Evolutionary conservation across 1,140 invertebrate species (phyloP).

Genomic region (Orius laevigatus): DNA sequence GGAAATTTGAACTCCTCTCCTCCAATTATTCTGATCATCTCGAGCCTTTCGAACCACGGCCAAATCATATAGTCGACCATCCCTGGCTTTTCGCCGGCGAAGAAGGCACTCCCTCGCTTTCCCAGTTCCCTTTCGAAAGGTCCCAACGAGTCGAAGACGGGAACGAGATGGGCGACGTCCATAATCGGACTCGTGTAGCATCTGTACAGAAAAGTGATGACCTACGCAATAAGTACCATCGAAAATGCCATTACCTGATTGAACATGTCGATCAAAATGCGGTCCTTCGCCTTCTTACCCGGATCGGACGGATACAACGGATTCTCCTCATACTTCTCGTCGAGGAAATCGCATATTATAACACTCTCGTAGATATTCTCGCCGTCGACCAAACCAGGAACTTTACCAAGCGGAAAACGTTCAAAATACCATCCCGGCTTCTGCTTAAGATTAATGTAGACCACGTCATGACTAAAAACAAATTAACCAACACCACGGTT

Average conservation of each 20-base stretch:
- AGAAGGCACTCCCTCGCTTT: constrained; percentile 43
- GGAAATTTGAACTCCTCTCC: constrained; percentile 37
- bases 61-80: constrained; percentile 82
- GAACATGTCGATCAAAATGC: constrained; percentile 57
- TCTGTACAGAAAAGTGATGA: constrained; percentile 19
- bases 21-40: constrained; percentile 34
- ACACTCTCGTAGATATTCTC: constrained; percentile 60
- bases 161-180: constrained; percentile 25
- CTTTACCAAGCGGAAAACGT: constrained; percentile 58
- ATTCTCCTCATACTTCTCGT: constrained; percentile 54
- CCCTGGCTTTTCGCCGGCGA: constrained; percentile 42
- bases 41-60: constrained; percentile 67
- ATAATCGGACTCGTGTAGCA: constrained; percentile 10
- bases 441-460: constrained; percentile 62
- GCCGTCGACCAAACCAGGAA: constrained; percentile 56
- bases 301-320: constrained; percentile 54
- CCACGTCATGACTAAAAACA: constrained; percentile 51
- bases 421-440: constrained; percentile 72
- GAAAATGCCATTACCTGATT: constrained; percentile 26
- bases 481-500: too few species aligned
- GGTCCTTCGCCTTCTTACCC: constrained; percentile 57
- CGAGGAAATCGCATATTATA: constrained; percentile 67
- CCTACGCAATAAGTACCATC: constrained; percentile 16
- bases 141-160: constrained; percentile 36
- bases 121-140: constrained; percentile 47